Evolutionary conservation across 2,888 invertebrate species (phyloP), one percentile per base, ranked within the genome.

Genomic region (Amphimallon solstitiale): DNA sequence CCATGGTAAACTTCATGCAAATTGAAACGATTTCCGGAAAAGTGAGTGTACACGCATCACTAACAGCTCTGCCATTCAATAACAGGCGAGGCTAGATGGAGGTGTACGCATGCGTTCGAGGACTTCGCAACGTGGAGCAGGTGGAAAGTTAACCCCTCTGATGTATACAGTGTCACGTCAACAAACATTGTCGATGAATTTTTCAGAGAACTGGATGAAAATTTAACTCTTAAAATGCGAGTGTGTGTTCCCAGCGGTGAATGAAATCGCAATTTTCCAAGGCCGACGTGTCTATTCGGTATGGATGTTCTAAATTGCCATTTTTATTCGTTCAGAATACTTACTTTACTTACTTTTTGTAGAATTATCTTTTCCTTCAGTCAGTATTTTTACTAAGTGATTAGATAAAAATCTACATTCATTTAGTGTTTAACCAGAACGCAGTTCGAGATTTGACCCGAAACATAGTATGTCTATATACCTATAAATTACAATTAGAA

Each of bases 21-120:
- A 66, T 66, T 66, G 66, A 66, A 66, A 66, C 66, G 54, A 48
- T 66, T 62, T 46, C 63, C 38, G 63, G 56, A 56, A 63, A 66
- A 63, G 63, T 49, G 56, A 63, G 48, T 56, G 59, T 29, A 54
- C 66, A 29, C 17, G 56, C 17, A 15, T 38, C 43, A 45, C 51
- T 63, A 52, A 51, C 37, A 60, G 66, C 40, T 63, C 52, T 64
- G 52, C 63, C 69, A 72, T 72, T 72, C 70, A 70, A 72, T 72
- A 72, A 68, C 66, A 68, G 56, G 63, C 48, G 59, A 37, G 29
- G 37, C 15, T 6, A 14, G 43, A 21, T 29, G 12, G 23, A n/a
- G 21, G 38, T 23, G 37, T 46, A 63, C 71, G 71, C 71, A 66
- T 68, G 68, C 67, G 45, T 52, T 56, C 14, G 21, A 29, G 17